Conservation (phyloP, 2,888 invertebrate species). For the Drosophila anceps region DNA sequence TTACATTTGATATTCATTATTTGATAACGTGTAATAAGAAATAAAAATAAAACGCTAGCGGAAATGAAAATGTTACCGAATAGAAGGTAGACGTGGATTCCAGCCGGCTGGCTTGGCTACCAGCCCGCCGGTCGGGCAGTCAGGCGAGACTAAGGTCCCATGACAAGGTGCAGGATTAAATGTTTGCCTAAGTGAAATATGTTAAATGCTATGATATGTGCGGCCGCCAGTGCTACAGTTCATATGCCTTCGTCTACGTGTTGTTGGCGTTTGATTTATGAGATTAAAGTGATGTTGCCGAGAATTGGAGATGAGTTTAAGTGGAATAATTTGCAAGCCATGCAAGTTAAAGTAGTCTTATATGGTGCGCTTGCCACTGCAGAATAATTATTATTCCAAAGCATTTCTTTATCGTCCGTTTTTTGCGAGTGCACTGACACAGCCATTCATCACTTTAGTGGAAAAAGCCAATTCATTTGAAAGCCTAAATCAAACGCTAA, state of each 20-base stretch:
- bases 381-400: slow-evolving; percentile 50
- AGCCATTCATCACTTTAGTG: slow-evolving; percentile 71
- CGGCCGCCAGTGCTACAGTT: slow-evolving; percentile 25
- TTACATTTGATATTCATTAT: slow-evolving; percentile 82
- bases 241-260: slow-evolving; percentile 26
- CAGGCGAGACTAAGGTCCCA: not conserved
- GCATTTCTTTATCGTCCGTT: slow-evolving; percentile 21
- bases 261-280: slow-evolving; percentile 72
- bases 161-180: slow-evolving; percentile 73
- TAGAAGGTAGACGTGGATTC: slow-evolving; percentile 25
- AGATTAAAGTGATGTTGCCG: slow-evolving; percentile 58
- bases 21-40: slow-evolving; percentile 77
- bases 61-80: slow-evolving; percentile 70
- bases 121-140: not conserved
- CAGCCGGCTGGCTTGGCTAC: not conserved
- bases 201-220: slow-evolving; percentile 78
- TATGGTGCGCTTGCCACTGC: slow-evolving; percentile 14
- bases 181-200: slow-evolving; percentile 81
- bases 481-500: slow-evolving; percentile 36
- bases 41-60: slow-evolving; percentile 79
- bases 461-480: slow-evolving; percentile 68
- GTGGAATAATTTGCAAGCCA: slow-evolving; percentile 39
- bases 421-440: slow-evolving; percentile 39
- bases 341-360: not conserved
- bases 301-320: slow-evolving; percentile 30